Conservation (phyloP, 2,797 vertebrate genomes). For the Bovichtus diacanthus region DNA sequence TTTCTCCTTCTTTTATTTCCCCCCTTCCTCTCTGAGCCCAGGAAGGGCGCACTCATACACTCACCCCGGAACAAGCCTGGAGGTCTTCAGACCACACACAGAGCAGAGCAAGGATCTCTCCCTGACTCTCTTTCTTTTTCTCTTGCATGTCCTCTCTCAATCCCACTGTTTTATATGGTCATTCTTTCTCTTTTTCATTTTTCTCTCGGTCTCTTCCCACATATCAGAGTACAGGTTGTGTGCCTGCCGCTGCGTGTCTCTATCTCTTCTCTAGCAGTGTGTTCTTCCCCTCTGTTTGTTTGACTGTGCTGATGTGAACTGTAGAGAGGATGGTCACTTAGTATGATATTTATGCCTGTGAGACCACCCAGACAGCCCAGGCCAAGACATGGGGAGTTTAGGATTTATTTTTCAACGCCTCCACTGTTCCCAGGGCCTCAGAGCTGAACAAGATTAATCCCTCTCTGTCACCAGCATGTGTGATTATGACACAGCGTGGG, state of each 20-base stretch:
- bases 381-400: slow-evolving; percentile 49
- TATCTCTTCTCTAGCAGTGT: slow-evolving; percentile 17
- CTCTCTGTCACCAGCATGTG: slow-evolving; percentile 62
- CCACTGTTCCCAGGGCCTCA: slow-evolving; percentile 71
- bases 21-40: slow-evolving; percentile 65
- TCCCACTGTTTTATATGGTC: slow-evolving; percentile 28
- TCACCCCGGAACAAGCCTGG: slow-evolving; percentile 83
- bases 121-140: slow-evolving; percentile 38
- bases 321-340: slow-evolving; percentile 70
- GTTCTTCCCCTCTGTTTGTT: slow-evolving; percentile 72
- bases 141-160: slow-evolving; percentile 24
- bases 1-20: slow-evolving; percentile 62
- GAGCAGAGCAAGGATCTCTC: slow-evolving; percentile 59
- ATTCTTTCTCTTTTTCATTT: slow-evolving; percentile 15
- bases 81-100: slow-evolving; percentile 88
- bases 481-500: slow-evolving; percentile 53
- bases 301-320: slow-evolving; percentile 80
- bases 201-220: slow-evolving; percentile 16
- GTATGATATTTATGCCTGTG: slow-evolving; percentile 79
- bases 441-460: slow-evolving; percentile 72
- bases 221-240: slow-evolving; percentile 36
- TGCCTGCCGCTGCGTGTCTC: slow-evolving; percentile 38
- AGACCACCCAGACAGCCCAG: slow-evolving; percentile 79
- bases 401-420: slow-evolving; percentile 77
- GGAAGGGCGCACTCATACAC: slow-evolving; percentile 73